phyloP scores from a whole-genome alignment of 1,140 invertebrate genomes.

The Diprion similis region DNA sequence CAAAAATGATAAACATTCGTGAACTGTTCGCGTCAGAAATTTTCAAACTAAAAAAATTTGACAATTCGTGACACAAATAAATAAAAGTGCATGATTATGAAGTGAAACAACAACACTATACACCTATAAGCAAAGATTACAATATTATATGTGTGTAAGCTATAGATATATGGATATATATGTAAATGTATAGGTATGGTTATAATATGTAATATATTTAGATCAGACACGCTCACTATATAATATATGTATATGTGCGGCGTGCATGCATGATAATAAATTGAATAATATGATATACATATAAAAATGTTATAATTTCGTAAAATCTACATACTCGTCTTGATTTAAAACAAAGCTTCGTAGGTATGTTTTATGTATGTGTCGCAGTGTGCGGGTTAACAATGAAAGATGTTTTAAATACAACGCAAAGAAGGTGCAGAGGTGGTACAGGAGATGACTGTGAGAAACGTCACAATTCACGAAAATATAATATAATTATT shows the following conservation, averaged over 20 bases:
- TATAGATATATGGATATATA: not conserved
- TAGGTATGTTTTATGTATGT: too few species aligned
- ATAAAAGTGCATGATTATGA: not conserved
- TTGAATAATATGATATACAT: not conserved
- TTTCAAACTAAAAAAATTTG: not conserved
- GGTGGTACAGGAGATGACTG: not conserved
- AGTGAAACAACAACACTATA: not conserved
- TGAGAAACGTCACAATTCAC: not conserved
- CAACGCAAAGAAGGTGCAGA: not conserved
- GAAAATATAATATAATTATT: not conserved
- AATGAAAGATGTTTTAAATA: constrained; percentile 6
- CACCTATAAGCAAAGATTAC: not conserved
- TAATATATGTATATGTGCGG: not conserved
- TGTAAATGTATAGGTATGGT: not conserved
- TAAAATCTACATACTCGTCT: not conserved
- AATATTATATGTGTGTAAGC: not conserved
- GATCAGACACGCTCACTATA: not conserved
- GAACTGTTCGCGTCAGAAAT: constrained; percentile 4
- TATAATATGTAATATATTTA: not conserved
- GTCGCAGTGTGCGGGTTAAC: not conserved
- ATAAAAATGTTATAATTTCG: not conserved
- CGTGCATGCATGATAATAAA: not conserved
- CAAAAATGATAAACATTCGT: not conserved
- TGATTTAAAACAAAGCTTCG: too few species aligned
- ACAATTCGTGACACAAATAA: constrained; percentile 4